phyloP scores from a whole-genome alignment of 2,113 vertebrate genomes.

The Myotis brandtii region DNA sequence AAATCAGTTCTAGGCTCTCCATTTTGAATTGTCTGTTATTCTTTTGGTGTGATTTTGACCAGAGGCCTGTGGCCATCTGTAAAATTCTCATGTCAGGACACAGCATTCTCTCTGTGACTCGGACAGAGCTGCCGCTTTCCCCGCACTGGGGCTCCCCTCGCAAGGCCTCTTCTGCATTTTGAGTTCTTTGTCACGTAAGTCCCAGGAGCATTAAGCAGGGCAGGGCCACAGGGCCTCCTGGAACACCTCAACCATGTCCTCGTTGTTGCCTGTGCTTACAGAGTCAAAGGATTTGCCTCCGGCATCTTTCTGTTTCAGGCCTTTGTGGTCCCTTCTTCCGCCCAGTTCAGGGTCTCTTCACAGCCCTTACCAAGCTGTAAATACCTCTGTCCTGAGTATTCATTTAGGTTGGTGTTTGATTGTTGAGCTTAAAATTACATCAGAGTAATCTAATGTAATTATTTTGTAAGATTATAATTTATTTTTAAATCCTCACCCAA shows the following conservation, averaged over 20 bases:
- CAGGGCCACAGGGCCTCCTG: accelerated
- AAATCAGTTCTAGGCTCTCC: neutral
- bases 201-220: neutral
- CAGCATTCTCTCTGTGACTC: neutral
- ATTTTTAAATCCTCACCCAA: no score
- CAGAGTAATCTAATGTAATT: neutral
- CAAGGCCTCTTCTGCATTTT: accelerated
- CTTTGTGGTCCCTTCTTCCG: neutral
- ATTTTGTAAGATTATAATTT: neutral
- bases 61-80: neutral
- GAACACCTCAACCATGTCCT: accelerated
- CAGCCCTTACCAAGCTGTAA: neutral
- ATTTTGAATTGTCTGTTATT: neutral
- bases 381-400: neutral
- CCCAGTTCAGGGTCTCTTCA: neutral
- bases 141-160: neutral
- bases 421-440: neutral
- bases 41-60: neutral
- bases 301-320: neutral
- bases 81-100: neutral
- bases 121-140: neutral
- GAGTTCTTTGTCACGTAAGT: neutral
- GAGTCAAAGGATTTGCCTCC: neutral
- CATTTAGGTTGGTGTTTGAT: accelerated
- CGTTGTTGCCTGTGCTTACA: no score